These are phyloP conservation scores for Riptortus pedestris DNA, from an alignment of 1,140 invertebrate species.

Conservation along the genomic window DNA sequence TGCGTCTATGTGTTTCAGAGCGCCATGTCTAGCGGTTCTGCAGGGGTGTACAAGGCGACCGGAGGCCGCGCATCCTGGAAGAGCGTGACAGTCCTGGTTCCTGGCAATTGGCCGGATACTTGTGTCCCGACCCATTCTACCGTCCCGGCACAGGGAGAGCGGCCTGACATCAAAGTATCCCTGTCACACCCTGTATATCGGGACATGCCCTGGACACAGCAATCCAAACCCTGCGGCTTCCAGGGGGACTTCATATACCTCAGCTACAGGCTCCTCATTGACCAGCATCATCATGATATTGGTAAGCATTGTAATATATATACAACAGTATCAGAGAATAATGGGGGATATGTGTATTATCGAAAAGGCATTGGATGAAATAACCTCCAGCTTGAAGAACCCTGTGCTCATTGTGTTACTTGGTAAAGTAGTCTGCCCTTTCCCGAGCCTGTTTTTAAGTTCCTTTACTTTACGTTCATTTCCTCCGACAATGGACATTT, in stretches of 20 bases:
- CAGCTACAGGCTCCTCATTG: conserved; percentile 36
- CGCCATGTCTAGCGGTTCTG: conserved; percentile 41
- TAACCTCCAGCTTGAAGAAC: not conserved
- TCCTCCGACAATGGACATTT: too few species aligned
- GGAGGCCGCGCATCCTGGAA: conserved; percentile 43
- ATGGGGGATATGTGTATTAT: too few species aligned
- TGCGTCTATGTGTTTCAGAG: too few species aligned
- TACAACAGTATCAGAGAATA: not conserved
- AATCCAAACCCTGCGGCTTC: conserved; percentile 46
- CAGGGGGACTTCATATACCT: conserved; percentile 49
- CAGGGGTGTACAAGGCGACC: conserved; percentile 43
- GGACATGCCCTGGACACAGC: conserved; percentile 45
- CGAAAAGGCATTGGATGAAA: too few species aligned
- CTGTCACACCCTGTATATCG: conserved; percentile 43
- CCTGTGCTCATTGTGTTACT: not conserved
- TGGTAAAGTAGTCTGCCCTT: not conserved
- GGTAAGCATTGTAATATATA: conserved; percentile 31
- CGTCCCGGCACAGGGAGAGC: conserved; percentile 36
- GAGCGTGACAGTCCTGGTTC: conserved; percentile 44
- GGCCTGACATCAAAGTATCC: conserved; percentile 43
- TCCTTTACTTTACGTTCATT: too few species aligned
- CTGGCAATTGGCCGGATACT: conserved; percentile 43
- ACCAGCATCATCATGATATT: conserved; percentile 35
- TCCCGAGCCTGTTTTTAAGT: not conserved
- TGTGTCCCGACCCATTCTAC: conserved; percentile 37